Conservation (phyloP, 2,888 invertebrate species). For the Auanema sp. region DNA sequence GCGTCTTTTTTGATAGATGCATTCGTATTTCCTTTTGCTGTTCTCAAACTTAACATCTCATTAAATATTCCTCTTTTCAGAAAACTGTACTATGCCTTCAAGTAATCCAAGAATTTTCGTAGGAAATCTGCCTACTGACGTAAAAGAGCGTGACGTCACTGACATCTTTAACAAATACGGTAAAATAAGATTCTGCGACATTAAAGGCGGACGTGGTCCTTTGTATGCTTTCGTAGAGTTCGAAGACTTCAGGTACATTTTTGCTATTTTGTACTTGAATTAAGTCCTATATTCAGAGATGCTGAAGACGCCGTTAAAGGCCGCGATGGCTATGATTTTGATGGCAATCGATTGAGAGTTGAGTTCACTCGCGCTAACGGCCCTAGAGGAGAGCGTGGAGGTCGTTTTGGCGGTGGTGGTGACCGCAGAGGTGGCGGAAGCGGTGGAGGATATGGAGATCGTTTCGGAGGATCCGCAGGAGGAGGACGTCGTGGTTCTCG, state of each 20-base stretch:
- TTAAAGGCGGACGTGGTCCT: slow-evolving; percentile 94
- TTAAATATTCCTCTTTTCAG: no score
- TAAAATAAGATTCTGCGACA: slow-evolving; percentile 94
- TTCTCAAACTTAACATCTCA: no score
- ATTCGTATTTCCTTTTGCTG: no score
- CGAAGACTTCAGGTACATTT: slow-evolving; percentile 85
- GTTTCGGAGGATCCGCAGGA: slow-evolving; percentile 41
- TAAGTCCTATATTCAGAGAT: slow-evolving; percentile 37
- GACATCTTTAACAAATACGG: slow-evolving; percentile 74
- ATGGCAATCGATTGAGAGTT: slow-evolving; percentile 91
- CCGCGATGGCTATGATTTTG: slow-evolving; percentile 96
- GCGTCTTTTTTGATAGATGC: no score
- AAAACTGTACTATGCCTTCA: no score
- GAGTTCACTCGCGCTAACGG: slow-evolving; percentile 86
- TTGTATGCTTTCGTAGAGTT: slow-evolving; percentile 99
- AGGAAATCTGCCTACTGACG: slow-evolving; percentile 98
- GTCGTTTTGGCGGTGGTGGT: slow-evolving; percentile 39
- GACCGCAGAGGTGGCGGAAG: slow-evolving; percentile 71
- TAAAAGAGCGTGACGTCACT: slow-evolving; percentile 95
- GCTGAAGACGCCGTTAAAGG: slow-evolving; percentile 53
- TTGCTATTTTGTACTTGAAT: no score
- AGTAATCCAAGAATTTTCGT: slow-evolving; percentile 73
- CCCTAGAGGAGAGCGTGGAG: slow-evolving; percentile 48
- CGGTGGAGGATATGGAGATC: slow-evolving; percentile 64
- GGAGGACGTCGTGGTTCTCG: slow-evolving; percentile 21